A percentile compares a stretch with the other conserved stretches of the same genome.
Evolutionary conservation across 2,888 invertebrate genomes (phyloP).

Genomic region (Lagria hirta): DNA sequence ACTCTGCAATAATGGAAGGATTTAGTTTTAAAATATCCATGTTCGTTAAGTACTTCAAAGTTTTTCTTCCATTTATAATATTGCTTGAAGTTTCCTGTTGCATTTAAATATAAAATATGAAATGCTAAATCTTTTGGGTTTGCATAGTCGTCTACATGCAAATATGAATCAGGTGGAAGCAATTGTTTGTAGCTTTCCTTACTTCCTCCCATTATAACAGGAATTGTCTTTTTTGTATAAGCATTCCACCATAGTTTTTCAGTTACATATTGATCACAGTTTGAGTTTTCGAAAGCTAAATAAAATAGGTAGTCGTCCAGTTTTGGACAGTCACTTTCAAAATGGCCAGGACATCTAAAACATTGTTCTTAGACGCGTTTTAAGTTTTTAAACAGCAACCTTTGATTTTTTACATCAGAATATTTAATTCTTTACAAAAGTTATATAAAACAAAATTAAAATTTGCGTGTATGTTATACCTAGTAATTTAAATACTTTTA

Average conservation of each 20-base stretch:
- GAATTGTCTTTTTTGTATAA: slow-evolving; percentile 63
- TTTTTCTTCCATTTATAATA: slow-evolving; percentile 64
- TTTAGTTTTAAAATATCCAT: slow-evolving; percentile 65
- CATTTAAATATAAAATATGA: slow-evolving; percentile 57
- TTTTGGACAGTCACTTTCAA: slow-evolving; percentile 59
- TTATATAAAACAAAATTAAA: too few relatives aligned
- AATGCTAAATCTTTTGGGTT: slow-evolving; percentile 57
- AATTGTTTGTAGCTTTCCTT: slow-evolving; percentile 53
- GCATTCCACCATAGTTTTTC: slow-evolving; percentile 71
- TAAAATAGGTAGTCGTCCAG: slow-evolving; percentile 67
- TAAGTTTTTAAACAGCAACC: too few relatives aligned
- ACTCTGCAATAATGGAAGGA: slow-evolving; percentile 65
- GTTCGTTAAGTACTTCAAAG: slow-evolving; percentile 64
- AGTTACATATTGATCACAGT: slow-evolving; percentile 69
- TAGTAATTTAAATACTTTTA: too few relatives aligned
- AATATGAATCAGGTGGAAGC: slow-evolving; percentile 65
- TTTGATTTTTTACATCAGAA: too few relatives aligned
- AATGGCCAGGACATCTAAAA: slow-evolving; percentile 67
- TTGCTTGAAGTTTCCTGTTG: slow-evolving; percentile 50
- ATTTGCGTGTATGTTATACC: too few relatives aligned
- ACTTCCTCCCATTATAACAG: slow-evolving; percentile 66
- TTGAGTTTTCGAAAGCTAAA: slow-evolving; percentile 69
- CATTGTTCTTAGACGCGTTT: too few relatives aligned
- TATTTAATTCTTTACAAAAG: too few relatives aligned
- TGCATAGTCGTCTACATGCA: slow-evolving; percentile 62